phyloP scores from a whole-genome alignment of 2,888 invertebrate species.

The Proisotoma minuta region DNA sequence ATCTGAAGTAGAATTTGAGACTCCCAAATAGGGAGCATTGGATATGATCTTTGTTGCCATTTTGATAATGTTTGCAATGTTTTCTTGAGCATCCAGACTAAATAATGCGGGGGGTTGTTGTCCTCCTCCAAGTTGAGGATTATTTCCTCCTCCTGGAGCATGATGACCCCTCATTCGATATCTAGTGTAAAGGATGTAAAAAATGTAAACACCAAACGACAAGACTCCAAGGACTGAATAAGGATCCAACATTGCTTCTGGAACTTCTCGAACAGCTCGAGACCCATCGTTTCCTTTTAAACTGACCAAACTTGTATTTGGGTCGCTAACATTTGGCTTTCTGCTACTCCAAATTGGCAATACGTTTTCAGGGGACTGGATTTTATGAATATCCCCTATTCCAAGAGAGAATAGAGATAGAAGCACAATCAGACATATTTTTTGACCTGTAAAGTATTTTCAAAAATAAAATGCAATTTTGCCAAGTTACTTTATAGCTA shows the following conservation, averaged over 20 bases:
- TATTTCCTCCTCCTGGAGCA: not conserved
- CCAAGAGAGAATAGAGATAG: no score
- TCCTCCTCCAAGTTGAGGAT: not conserved
- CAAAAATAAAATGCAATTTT: no score
- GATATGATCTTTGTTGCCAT: slow-evolving; percentile 35
- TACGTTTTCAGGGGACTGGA: no score
- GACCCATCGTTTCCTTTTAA: no score
- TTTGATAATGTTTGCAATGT: slow-evolving; percentile 33
- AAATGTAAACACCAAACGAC: slow-evolving; percentile 44
- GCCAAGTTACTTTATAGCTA: no score
- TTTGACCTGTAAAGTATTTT: no score
- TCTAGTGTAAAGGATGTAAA: slow-evolving; percentile 40
- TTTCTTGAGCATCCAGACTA: slow-evolving; percentile 24
- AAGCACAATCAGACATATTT: no score
- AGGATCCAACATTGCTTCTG: slow-evolving; percentile 38
- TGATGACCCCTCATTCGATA: slow-evolving; percentile 28
- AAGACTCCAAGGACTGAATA: slow-evolving; percentile 44
- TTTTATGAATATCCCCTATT: no score
- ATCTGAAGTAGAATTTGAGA: slow-evolving; percentile 6
- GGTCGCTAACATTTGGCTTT: no score
- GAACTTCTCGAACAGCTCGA: slow-evolving; percentile 18
- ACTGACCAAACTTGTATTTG: no score
- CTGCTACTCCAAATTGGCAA: no score
- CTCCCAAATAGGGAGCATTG: slow-evolving; percentile 19
- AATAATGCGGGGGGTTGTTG: no score